Evolutionary conservation across 2,888 invertebrate species (phyloP), one percentile per base, ranked within the genome.

Genomic region (Anodontia alba): DNA sequence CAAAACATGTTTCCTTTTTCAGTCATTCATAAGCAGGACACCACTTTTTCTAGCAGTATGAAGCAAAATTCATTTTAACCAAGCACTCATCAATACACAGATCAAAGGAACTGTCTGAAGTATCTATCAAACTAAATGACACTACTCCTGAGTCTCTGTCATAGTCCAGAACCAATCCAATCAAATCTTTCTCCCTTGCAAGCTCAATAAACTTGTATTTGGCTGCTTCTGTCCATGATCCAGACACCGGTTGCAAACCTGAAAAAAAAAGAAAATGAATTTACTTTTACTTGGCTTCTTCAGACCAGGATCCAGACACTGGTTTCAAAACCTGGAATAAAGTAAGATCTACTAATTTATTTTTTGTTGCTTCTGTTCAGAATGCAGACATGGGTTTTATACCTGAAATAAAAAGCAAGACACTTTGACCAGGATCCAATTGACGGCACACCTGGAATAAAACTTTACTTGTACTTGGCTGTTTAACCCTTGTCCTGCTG

Each of bases 281-380:
- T 73, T 92, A 91, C 73, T 89, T 90, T 49, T 86, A 88, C 66
- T 88, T 90, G 15, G 89, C 88, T 10, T 87, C 83, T 43, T 88
- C 89, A 10, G 80, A 82, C 92, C 92, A 92, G 2, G 68, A 67
- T 0, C 77, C 81, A 12, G 76, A 77, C 2, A 73, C 73, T 33
- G 88, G 87, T n/a, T 26, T 78, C 33, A 10, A 90, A 76, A 66
- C 83, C 90, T 90, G 80, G 26, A 81, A 86, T 12, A 36, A 23
- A 42, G 29, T 7, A 57, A 57, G n/a, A n/a, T n/a, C n/a, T n/a
- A n/a, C n/a, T n/a, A n/a, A n/a, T n/a, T n/a, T n/a, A 10, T 51
- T 42, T 42, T n/a, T n/a, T n/a, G n/a, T n/a, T n/a, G n/a, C n/a
- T n/a, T n/a, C n/a, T n/a, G n/a, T n/a, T 43, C 43, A 43, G 43